These are phyloP conservation scores for Azemiops feae DNA, from an alignment of 2,113 vertebrate genomes.

Conservation along the genomic window DNA sequence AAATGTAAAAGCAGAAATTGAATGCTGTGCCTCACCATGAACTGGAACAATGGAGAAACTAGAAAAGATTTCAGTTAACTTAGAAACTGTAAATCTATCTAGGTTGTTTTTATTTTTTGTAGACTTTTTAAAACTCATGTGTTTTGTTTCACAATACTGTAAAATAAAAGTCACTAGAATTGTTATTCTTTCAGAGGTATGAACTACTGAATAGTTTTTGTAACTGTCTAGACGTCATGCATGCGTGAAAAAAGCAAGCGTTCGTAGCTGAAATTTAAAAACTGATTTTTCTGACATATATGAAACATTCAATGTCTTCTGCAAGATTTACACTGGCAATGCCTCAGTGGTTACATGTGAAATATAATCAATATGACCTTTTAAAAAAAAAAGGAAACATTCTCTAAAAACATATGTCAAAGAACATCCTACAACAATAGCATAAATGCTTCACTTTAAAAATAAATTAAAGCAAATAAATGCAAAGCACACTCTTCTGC, in stretches of 20 bases:
- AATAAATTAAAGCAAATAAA: slow-evolving; percentile 11
- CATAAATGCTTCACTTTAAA: slow-evolving; percentile 35
- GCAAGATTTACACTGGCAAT: background rate
- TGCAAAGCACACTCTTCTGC: background rate
- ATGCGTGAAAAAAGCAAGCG: slow-evolving; percentile 22
- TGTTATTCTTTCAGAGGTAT: slow-evolving; percentile 24
- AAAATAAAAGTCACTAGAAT: slow-evolving; percentile 23
- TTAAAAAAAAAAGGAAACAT: background rate
- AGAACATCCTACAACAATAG: slow-evolving; percentile 24
- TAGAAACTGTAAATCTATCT: background rate
- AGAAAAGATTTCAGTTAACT: slow-evolving; percentile 24
- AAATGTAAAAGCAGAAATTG: background rate
- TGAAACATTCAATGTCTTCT: background rate
- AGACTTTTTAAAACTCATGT: background rate
- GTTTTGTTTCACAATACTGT: background rate
- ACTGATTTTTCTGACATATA: background rate
- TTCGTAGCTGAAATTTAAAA: slow-evolving; percentile 14
- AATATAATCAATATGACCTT: background rate
- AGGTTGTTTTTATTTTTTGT: background rate
- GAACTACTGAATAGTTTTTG: slow-evolving; percentile 8
- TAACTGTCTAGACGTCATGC: slow-evolving; percentile 40
- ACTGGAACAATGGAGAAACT: background rate
- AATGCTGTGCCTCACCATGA: slow-evolving; percentile 22
- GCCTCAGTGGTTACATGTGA: background rate
- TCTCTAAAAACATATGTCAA: slow-evolving; percentile 15